Percentiles rank a stretch among this genome's conserved stretches.
These are phyloP conservation scores for Drosophila kohkoa DNA, from an alignment of 1,140 invertebrate genomes.

Conservation along the genomic window DNA sequence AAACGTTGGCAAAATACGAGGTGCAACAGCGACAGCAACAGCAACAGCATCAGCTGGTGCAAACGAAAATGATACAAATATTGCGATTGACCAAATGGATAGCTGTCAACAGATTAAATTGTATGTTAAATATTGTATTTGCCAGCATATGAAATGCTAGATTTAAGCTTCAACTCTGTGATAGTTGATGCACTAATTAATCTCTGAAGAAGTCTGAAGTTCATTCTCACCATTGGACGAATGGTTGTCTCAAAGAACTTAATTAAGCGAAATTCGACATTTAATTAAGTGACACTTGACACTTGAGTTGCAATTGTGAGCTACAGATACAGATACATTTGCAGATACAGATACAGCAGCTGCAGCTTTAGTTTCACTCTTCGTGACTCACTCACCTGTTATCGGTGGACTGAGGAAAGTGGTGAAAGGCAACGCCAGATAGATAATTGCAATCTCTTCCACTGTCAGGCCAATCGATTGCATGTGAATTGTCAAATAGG, in stretches of 20 bases:
- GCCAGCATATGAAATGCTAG: neutral
- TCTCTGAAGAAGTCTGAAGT: neutral
- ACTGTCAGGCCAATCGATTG: slow-evolving; percentile 93
- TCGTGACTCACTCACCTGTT: slow-evolving; percentile 87
- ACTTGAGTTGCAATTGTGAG: slow-evolving; percentile 44
- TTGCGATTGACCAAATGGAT: slow-evolving; percentile 29
- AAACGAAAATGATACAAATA: slow-evolving; percentile 27
- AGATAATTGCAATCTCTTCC: slow-evolving; percentile 93
- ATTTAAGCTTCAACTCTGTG: neutral
- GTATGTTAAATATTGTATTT: slow-evolving; percentile 11
- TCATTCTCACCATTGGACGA: neutral
- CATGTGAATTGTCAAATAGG: slow-evolving; percentile 95
- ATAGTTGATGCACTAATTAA: neutral
- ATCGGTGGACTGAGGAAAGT: slow-evolving; percentile 92
- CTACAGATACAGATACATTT: too few species aligned
- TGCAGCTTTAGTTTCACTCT: too few species aligned
- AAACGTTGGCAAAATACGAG: slow-evolving; percentile 18
- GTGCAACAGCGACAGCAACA: neutral
- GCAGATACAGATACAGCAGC: neutral
- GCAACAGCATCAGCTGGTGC: too few species aligned
- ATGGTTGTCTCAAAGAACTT: neutral
- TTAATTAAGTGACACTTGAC: slow-evolving; percentile 53
- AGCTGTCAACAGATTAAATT: slow-evolving; percentile 27
- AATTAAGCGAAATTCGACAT: slow-evolving; percentile 36
- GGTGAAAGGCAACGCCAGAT: slow-evolving; percentile 92